phyloP scores from a whole-genome alignment of 2,888 invertebrate genomes.

The Lysandra coridon region DNA sequence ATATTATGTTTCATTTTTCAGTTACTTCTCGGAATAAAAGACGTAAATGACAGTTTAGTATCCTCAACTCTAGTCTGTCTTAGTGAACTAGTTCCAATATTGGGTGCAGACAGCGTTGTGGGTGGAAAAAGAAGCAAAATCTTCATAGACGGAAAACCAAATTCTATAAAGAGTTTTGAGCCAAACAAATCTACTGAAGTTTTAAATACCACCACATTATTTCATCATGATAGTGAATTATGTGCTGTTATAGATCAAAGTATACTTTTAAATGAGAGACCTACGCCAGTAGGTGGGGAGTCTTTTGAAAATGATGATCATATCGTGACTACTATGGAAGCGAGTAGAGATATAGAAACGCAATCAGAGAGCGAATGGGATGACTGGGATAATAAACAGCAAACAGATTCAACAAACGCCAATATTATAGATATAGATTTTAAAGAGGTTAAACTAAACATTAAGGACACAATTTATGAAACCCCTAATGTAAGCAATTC shows the following conservation, averaged over 20 bases:
- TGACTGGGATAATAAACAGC: constrained; percentile 86
- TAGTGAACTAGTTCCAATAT: constrained; percentile 90
- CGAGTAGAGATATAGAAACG: constrained; percentile 58
- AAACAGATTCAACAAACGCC: constrained; percentile 45
- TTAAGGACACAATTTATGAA: constrained; percentile 35
- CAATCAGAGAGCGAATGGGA: constrained; percentile 89
- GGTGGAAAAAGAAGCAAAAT: constrained; percentile 89
- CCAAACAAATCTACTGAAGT: constrained; percentile 57
- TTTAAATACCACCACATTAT: constrained; percentile 59
- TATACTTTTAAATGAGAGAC: constrained; percentile 84
- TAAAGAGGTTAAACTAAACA: constrained; percentile 35
- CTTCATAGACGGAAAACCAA: constrained; percentile 93
- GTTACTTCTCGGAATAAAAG: constrained; percentile 92
- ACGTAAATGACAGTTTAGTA: constrained; percentile 91
- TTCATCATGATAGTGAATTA: constrained; percentile 46
- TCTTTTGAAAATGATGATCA: constrained; percentile 72
- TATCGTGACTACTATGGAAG: constrained; percentile 51
- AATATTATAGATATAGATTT: constrained; percentile 39
- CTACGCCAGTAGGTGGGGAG: constrained; percentile 92
- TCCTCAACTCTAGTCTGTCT: constrained; percentile 89
- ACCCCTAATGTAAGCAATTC: constrained; percentile 40
- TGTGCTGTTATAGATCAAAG: constrained; percentile 59
- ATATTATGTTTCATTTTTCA: constrained; percentile 58
- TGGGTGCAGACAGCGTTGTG: constrained; percentile 92
- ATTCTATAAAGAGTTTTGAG: constrained; percentile 56